These are phyloP conservation scores for Leptopilina clavipes DNA, from an alignment of 1,140 invertebrate species.

Conservation along the genomic window DNA sequence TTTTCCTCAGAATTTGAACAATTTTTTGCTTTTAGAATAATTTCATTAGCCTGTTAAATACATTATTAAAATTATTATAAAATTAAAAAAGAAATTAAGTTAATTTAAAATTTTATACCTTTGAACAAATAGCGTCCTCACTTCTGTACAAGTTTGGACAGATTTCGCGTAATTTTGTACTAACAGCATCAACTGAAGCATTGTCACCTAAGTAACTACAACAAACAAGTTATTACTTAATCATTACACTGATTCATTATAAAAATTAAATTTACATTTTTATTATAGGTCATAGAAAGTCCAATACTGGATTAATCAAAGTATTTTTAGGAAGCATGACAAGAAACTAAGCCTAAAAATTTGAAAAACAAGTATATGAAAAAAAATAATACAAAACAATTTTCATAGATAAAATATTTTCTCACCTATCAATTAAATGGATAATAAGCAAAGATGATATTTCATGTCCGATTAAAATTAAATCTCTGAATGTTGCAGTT, in stretches of 20 bases:
- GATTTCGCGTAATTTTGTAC: slow-evolving; percentile 88
- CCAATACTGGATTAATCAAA: too few relatives aligned
- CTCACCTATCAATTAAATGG: slow-evolving; percentile 81
- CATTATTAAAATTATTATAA: slow-evolving; percentile 53
- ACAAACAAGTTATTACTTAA: too few relatives aligned
- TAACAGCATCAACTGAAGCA: slow-evolving; percentile 94
- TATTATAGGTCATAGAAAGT: too few relatives aligned
- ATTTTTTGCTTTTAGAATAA: slow-evolving; percentile 86
- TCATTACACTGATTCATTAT: too few relatives aligned
- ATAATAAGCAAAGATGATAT: slow-evolving; percentile 85
- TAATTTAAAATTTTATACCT: slow-evolving; percentile 76
- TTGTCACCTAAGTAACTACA: slow-evolving; percentile 93
- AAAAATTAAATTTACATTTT: not conserved
- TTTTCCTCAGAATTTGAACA: slow-evolving; percentile 82
- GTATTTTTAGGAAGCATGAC: too few relatives aligned
- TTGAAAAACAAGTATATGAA: too few relatives aligned
- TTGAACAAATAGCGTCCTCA: slow-evolving; percentile 96
- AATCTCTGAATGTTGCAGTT: slow-evolving; percentile 83
- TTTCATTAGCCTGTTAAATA: slow-evolving; percentile 85
- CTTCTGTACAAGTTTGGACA: slow-evolving; percentile 95
- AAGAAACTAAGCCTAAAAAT: too few relatives aligned
- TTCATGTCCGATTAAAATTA: slow-evolving; percentile 89
- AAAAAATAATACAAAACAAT: too few relatives aligned
- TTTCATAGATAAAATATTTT: slow-evolving; percentile 43
- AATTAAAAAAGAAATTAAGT: slow-evolving; percentile 28